Percentiles rank a stretch among this genome's conserved stretches.
Conservation (phyloP, 1,140 invertebrate species). For the Nylanderia fulva region DNA sequence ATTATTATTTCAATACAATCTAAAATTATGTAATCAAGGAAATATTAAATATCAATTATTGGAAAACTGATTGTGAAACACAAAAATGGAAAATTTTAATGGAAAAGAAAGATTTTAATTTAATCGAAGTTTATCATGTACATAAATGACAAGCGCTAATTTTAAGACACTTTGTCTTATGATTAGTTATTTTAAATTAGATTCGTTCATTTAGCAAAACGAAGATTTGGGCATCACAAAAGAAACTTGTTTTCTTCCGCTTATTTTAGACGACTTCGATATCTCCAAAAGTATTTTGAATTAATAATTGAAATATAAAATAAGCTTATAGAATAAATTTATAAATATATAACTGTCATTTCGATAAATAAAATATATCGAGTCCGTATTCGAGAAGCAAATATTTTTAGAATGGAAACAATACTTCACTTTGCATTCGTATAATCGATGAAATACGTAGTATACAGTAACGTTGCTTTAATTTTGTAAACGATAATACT, state of each 20-base stretch:
- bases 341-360: conserved; percentile 4
- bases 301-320: conserved; percentile 19
- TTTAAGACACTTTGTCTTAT: not conserved
- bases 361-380: conserved; percentile 27
- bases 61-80: too few species aligned
- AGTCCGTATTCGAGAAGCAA: not conserved
- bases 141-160: not conserved
- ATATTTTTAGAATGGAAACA: conserved; percentile 44
- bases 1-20: not conserved
- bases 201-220: not conserved
- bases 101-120: not conserved
- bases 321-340: conserved; percentile 19
- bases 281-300: not conserved
- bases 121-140: not conserved
- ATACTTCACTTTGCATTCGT: conserved; percentile 23
- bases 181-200: not conserved
- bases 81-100: too few species aligned
- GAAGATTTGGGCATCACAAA: not conserved
- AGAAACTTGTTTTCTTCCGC: not conserved
- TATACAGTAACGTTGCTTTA: not conserved
- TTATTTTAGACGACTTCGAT: not conserved
- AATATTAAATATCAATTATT: not conserved
- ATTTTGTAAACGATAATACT: not conserved
- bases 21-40: not conserved
- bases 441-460: conserved; percentile 10